Evolutionary conservation across 1,140 invertebrate genomes (phyloP).

Genomic region (Ceratina australensis): DNA sequence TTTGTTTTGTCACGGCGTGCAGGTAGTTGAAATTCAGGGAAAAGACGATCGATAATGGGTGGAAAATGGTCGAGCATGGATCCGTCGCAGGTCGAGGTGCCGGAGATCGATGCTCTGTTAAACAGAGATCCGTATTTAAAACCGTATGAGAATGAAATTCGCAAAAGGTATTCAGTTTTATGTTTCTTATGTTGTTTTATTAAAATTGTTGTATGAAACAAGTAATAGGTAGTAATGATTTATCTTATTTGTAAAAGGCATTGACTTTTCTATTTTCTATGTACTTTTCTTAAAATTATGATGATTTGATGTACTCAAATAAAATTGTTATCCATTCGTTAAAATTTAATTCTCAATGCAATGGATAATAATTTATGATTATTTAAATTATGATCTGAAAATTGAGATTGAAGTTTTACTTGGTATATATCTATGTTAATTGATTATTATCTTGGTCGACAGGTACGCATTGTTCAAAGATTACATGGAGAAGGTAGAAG

Average conservation of each 20-base stretch:
- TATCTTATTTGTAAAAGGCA: too few species aligned
- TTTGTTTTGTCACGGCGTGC: neutral
- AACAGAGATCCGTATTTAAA: constrained; percentile 92
- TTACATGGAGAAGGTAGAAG: constrained; percentile 86
- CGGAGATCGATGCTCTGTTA: constrained; percentile 87
- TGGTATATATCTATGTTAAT: neutral
- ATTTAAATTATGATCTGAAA: too few species aligned
- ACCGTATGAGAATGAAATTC: constrained; percentile 91
- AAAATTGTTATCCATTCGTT: too few species aligned
- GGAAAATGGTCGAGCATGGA: constrained; percentile 87
- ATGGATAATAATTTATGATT: too few species aligned
- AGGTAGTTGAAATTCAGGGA: too few species aligned
- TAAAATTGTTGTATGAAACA: too few species aligned
- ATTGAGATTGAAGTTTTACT: neutral
- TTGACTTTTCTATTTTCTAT: too few species aligned
- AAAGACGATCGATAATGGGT: constrained; percentile 80
- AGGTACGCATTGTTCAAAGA: constrained; percentile 94
- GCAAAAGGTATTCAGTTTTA: constrained; percentile 86
- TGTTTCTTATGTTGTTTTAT: constrained; percentile 12
- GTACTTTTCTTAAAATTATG: too few species aligned
- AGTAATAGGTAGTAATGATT: too few species aligned
- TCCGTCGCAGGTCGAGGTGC: constrained; percentile 87
- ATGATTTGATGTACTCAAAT: too few species aligned
- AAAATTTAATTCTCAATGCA: too few species aligned
- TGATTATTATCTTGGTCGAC: neutral